These are phyloP conservation scores for Salmo trutta DNA, from an alignment of 2,797 vertebrate species.

Conservation along the genomic window DNA sequence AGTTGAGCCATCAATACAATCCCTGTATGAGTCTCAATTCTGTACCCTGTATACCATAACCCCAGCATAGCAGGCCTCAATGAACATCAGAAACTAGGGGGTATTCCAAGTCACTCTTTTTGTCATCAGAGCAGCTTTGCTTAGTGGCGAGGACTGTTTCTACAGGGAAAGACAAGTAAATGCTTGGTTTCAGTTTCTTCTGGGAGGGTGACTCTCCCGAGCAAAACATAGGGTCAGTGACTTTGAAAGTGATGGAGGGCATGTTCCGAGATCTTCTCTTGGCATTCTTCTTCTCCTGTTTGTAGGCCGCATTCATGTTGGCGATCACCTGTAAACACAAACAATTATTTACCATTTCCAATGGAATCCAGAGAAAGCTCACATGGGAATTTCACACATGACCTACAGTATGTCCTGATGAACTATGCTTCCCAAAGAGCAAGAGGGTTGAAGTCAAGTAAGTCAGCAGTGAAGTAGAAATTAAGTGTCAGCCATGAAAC, in stretches of 20 bases:
- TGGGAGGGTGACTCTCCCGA: conserved; percentile 50
- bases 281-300: conserved; percentile 76
- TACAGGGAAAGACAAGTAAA: conserved; percentile 83
- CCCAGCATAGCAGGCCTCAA: conserved; percentile 38
- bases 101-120: conserved; percentile 68
- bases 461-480: not conserved
- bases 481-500: not conserved
- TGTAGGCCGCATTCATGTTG: conserved; percentile 84
- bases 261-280: conserved; percentile 72
- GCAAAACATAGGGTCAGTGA: conserved; percentile 68
- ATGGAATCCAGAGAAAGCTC: not conserved
- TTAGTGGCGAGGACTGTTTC: conserved; percentile 77
- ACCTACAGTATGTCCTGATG: not conserved
- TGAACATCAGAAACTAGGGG: conserved; percentile 61
- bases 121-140: conserved; percentile 57
- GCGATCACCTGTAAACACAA: conserved; percentile 78
- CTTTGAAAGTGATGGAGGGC: conserved; percentile 73
- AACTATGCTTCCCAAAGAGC: not conserved
- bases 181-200: conserved; percentile 81
- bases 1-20: not conserved
- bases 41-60: not conserved
- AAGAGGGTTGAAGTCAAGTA: not conserved
- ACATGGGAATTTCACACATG: not conserved
- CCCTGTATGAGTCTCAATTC: not conserved
- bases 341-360: not conserved